phyloP scores from a whole-genome alignment of 2,888 invertebrate species.

The Habroteleia sp. region DNA sequence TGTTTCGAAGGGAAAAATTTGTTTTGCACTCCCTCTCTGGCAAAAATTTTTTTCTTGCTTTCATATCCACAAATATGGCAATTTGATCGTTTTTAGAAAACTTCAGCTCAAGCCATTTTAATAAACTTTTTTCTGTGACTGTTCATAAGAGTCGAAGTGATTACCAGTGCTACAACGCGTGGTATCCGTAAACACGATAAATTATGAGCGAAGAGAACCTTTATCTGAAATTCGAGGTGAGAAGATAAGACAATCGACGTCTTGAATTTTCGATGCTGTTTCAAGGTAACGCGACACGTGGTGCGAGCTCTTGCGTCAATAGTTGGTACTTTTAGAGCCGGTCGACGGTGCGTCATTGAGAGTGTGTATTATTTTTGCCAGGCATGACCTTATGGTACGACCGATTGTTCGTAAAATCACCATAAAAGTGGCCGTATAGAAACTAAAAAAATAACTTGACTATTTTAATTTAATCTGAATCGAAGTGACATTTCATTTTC shows the following conservation, averaged over 20 bases:
- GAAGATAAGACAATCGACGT: slow-evolving; percentile 60
- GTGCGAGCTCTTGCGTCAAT: slow-evolving; percentile 55
- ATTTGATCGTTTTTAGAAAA: slow-evolving; percentile 18
- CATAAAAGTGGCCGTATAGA: neutral
- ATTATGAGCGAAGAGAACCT: slow-evolving; percentile 52
- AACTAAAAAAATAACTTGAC: neutral
- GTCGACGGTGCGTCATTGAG: slow-evolving; percentile 63
- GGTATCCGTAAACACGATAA: slow-evolving; percentile 54
- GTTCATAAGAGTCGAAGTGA: slow-evolving; percentile 14
- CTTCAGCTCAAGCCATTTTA: slow-evolving; percentile 39
- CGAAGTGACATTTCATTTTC: no score
- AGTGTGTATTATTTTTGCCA: slow-evolving; percentile 68
- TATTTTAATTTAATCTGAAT: no score
- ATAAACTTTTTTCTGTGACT: slow-evolving; percentile 20
- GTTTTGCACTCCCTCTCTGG: slow-evolving; percentile 12
- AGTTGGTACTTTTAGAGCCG: slow-evolving; percentile 52
- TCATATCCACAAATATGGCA: slow-evolving; percentile 25
- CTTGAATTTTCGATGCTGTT: slow-evolving; percentile 59
- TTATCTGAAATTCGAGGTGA: slow-evolving; percentile 57
- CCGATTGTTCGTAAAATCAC: slow-evolving; percentile 14
- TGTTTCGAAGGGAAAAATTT: no score
- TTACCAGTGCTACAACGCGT: slow-evolving; percentile 31
- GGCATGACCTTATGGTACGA: slow-evolving; percentile 53
- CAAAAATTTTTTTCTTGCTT: slow-evolving; percentile 6
- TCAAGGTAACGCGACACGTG: slow-evolving; percentile 54